Evolutionary conservation across 2,113 vertebrate species (phyloP), one percentile per base, ranked within the genome.

Genomic region (Procapra przewalskii): DNA sequence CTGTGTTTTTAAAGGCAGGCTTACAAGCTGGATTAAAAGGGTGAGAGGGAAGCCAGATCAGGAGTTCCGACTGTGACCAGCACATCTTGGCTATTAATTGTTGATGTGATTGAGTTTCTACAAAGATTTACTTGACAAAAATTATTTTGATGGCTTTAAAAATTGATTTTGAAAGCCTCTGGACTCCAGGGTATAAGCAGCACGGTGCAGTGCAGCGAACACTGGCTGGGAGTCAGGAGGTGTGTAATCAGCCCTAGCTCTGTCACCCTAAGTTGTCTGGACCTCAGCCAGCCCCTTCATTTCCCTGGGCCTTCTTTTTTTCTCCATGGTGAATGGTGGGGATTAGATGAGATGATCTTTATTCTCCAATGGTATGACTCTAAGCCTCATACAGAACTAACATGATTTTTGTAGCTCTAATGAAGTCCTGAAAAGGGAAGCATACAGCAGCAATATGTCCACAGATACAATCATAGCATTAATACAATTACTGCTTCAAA

Each of bases 381-480:
- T 92, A 88, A 94, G 57, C 33, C 45, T 96, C 25, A 7, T 62
- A 3, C 17, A 29, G 25, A 17, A 90, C 59, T 92, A 91, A 86
- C 29, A 29, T 4, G 17, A 67, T 81, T 83, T 87, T 80, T 91
- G 43, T 95, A 50, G 36, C 82, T 84, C 16, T 95, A 89, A 95
- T 94, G 60, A 96, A 87, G 88, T 93, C 40, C 23, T 81, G 94
- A 84, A 67, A 90, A 88, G 54, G 43, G 9, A 36, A 40, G 16
- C 23, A 40, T 91, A 48, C 3, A 75, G 29, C n/a, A 77, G 29
- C n/a, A 77, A 1, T 57, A 14, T 88, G 10, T 84, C 84, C 60
- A 36, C 77, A 95, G 60, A 91, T 52, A 43, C 96, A 85, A 11
- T 97, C 94, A 12, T 60, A 86, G 55, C 96, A 87, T 83, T 96